These are phyloP conservation scores for Aphyosemion australe DNA, from an alignment of 2,113 vertebrate species.

Conservation along the genomic window DNA sequence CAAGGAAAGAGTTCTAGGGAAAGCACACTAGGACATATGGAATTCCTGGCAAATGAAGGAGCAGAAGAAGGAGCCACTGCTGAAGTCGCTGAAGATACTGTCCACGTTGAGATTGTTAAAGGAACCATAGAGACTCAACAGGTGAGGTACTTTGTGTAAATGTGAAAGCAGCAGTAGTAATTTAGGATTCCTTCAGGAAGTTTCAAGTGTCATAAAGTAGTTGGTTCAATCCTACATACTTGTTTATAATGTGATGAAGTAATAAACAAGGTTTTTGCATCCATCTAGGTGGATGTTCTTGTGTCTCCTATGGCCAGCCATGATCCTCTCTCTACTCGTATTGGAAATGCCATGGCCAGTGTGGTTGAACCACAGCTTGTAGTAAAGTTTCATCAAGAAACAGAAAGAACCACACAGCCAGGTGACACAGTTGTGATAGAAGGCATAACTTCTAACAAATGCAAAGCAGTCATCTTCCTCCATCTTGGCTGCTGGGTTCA, in stretches of 20 bases:
- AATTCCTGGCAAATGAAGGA: not conserved
- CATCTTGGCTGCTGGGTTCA: slow-evolving; percentile 54
- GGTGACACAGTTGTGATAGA: slow-evolving; percentile 46
- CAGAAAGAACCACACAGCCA: slow-evolving; percentile 12
- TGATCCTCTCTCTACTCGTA: slow-evolving; percentile 40
- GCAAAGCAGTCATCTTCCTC: slow-evolving; percentile 58
- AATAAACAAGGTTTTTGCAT: not conserved
- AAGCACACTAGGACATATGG: not conserved
- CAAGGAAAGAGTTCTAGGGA: too few species aligned
- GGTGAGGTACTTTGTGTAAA: not conserved
- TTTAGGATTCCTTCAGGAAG: too few species aligned
- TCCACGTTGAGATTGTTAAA: slow-evolving; percentile 10
- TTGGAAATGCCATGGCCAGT: slow-evolving; percentile 31
- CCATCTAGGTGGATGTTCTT: slow-evolving; percentile 63
- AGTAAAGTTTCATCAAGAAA: slow-evolving; percentile 25
- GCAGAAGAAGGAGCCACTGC: not conserved
- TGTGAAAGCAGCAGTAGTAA: too few species aligned
- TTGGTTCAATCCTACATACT: too few species aligned
- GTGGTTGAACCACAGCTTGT: slow-evolving; percentile 39
- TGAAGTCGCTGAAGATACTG: not conserved
- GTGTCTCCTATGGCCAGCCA: slow-evolving; percentile 59
- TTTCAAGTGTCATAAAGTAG: not conserved
- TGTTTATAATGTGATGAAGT: not conserved
- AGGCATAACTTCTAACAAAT: slow-evolving; percentile 11
- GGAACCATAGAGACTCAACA: not conserved